These are phyloP conservation scores for Phocoena sinus DNA, from an alignment of 2,113 vertebrate species.

Conservation along the genomic window DNA sequence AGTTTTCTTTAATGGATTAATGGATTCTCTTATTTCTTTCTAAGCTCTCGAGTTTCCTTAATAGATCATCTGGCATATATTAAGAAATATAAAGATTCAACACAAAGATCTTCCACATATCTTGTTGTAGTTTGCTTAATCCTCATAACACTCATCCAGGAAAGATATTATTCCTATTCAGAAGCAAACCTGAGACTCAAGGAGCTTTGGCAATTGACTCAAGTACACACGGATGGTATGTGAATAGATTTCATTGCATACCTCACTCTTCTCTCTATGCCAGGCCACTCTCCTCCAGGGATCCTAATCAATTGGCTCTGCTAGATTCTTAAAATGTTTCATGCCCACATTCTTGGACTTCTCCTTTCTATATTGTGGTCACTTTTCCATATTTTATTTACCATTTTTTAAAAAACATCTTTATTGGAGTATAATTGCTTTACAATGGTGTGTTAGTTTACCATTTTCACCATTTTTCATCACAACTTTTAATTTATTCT, in stretches of 20 bases:
- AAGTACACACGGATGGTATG: not conserved
- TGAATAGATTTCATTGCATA: not conserved
- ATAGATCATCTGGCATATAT: not conserved
- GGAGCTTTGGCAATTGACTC: not conserved
- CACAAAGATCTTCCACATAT: not conserved
- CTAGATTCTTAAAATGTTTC: not conserved
- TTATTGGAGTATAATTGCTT: too few relatives aligned
- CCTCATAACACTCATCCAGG: not conserved
- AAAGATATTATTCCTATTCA: not conserved
- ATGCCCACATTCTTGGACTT: not conserved
- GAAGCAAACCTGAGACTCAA: not conserved
- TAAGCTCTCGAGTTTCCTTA: not conserved
- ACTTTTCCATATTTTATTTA: not conserved
- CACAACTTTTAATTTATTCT: not conserved
- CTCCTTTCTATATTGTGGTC: not conserved
- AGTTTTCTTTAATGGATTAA: slow-evolving; percentile 38
- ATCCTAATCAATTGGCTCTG: not conserved
- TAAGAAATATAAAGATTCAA: not conserved
- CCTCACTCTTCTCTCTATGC: not conserved
- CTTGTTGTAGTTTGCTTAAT: not conserved
- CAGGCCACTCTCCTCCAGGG: not conserved
- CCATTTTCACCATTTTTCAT: not conserved
- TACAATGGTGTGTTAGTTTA: not conserved
- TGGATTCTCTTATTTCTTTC: not conserved
- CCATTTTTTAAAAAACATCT: not conserved